phyloP scores from a whole-genome alignment of 2,888 invertebrate genomes.

The Nipponacmea schrenckii region DNA sequence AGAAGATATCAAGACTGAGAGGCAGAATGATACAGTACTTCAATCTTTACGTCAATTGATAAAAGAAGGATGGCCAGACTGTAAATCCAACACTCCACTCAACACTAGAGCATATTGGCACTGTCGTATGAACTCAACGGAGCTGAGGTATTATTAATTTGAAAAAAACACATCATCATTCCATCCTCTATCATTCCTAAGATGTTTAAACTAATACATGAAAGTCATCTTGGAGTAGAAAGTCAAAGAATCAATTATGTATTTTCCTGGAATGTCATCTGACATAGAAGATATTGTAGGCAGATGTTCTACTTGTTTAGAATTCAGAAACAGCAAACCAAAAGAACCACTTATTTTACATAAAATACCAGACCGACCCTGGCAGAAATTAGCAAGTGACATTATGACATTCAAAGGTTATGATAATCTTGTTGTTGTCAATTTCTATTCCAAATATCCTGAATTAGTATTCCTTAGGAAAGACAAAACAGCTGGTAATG shows the following conservation, averaged over 20 bases:
- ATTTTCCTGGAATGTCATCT: too few relatives aligned
- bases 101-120: not conserved
- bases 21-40: not conserved
- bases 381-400: slow-evolving; percentile 32
- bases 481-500: slow-evolving; percentile 19
- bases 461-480: slow-evolving; percentile 28
- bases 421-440: slow-evolving; percentile 28
- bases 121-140: not conserved
- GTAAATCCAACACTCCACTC: not conserved
- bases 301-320: slow-evolving; percentile 25
- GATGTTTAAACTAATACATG: too few relatives aligned
- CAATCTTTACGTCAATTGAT: not conserved
- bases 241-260: too few relatives aligned
- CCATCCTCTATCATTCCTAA: too few relatives aligned
- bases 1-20: not conserved
- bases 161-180: too few relatives aligned
- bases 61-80: not conserved
- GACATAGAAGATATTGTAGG: slow-evolving; percentile 14
- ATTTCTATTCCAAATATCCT: slow-evolving; percentile 30
- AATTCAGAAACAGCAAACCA: slow-evolving; percentile 25
- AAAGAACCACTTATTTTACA: slow-evolving; percentile 28
- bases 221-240: too few relatives aligned
- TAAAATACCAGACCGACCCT: slow-evolving; percentile 30
- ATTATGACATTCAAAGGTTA: slow-evolving; percentile 27
- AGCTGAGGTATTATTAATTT: too few relatives aligned